These are phyloP conservation scores for Odontamblyopus lacepedii DNA, from an alignment of 2,797 vertebrate species.

Conservation along the genomic window DNA sequence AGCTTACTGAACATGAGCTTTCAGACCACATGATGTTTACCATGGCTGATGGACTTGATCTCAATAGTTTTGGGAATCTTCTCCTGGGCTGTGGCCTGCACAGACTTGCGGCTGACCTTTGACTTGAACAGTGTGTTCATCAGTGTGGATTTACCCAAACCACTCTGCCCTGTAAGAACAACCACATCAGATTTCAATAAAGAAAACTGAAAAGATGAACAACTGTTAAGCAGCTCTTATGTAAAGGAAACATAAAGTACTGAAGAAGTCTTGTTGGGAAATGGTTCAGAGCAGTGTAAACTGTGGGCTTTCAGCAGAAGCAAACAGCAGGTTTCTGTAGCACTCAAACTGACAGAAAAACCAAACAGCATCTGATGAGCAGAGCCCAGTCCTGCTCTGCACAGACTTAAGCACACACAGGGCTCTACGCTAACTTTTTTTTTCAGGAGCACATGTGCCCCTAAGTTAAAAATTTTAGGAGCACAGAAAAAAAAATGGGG, in stretches of 20 bases:
- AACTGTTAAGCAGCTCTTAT: too few species aligned
- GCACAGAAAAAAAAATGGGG: too few species aligned
- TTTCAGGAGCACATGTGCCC: too few species aligned
- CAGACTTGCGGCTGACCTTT: constrained; percentile 96
- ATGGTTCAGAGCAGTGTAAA: constrained; percentile 19
- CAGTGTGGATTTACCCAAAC: constrained; percentile 95
- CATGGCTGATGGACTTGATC: constrained; percentile 96
- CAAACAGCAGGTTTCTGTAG: constrained; percentile 31
- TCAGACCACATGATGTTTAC: constrained; percentile 63
- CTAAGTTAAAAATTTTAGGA: too few species aligned
- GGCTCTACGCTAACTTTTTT: too few species aligned
- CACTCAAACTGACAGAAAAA: constrained; percentile 29
- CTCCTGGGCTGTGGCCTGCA: constrained; percentile 86
- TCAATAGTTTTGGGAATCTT: constrained; percentile 97
- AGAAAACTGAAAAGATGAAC: too few species aligned
- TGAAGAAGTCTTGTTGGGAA: constrained; percentile 2
- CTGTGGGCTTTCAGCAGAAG: constrained; percentile 13
- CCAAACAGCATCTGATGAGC: constrained; percentile 9
- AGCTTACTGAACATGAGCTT: neutral
- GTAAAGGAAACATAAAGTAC: constrained; percentile 15
- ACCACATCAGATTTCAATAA: neutral
- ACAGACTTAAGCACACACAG: too few species aligned
- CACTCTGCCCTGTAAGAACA: constrained; percentile 87
- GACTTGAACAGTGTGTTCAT: constrained; percentile 99
- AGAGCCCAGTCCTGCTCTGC: neutral